Evolutionary conservation across 2,113 vertebrate genomes (phyloP).

Genomic region (Dryoscopus gambensis): DNA sequence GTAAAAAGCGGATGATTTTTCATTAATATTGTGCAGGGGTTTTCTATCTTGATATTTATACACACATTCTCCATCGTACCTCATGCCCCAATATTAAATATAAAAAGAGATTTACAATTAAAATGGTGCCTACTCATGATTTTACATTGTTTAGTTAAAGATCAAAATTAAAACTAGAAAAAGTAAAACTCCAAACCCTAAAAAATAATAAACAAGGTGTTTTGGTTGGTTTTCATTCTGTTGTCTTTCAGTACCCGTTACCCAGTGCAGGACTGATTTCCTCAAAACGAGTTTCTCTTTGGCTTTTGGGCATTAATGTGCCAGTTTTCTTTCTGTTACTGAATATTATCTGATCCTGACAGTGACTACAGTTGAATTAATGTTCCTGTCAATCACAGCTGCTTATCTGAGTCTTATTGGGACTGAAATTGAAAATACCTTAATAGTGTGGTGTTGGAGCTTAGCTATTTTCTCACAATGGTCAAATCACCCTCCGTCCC

Average conservation of each 20-base stretch:
- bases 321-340: neutral
- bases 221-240: neutral
- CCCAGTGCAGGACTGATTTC: neutral
- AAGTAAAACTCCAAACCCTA: neutral
- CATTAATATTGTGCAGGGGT: neutral
- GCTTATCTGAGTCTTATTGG: constrained; percentile 15
- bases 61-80: neutral
- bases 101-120: neutral
- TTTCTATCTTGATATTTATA: neutral
- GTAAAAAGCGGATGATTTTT: neutral
- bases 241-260: neutral
- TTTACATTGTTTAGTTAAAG: neutral
- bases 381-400: constrained; percentile 32
- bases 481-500: accelerated
- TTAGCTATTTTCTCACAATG: neutral
- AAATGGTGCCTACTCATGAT: neutral
- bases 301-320: neutral
- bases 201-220: neutral
- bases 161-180: neutral
- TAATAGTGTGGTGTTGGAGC: neutral
- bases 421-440: constrained; percentile 25
- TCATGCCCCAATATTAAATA: neutral
- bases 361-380: neutral
- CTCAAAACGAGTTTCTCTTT: neutral
- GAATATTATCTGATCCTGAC: constrained; percentile 18